Evolutionary conservation across 2,113 vertebrate genomes (phyloP), one percentile per base, ranked within the genome.

Genomic region (Taurulus bubalis): DNA sequence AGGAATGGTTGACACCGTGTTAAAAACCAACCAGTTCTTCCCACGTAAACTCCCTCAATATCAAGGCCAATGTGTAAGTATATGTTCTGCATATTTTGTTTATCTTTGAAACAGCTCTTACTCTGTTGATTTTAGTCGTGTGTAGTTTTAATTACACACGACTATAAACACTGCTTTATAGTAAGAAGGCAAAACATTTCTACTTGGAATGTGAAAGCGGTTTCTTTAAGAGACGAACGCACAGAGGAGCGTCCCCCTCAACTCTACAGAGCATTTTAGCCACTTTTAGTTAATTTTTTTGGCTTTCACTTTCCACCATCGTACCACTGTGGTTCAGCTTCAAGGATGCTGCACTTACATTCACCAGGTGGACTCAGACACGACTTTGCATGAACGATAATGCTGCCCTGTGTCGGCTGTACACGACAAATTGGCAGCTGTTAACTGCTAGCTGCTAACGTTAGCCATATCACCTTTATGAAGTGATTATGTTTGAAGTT

Each of bases 11-110:
- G 79, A 81, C 3, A 94, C 83, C 0, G 72, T 90, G 20, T 53
- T 83, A 5, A 95, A 94, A 86, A 90, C 92, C 26, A 40, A 30
- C 20, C 82, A 77, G 38, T 91, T 94, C 70, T 95, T 95, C 77
- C 92, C 94, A 0, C 83, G 71, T 38, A 91, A 77, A 80, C 87
- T 94, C 0, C 80, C 87, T 6, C 85, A 93, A n/a, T 95, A 95
- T 81, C 85, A 85, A 63, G 74, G 89, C 71, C 92, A 88, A 8
- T 95, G 91, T 92, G 95, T 94, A 75, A 86, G 87, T 83, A 4
- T 38, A 3, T 16, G 4, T 16, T 79, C n/a, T 60, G 9, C 3
- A 30, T 40, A 24, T 36, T 18, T n/a, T n/a, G n/a, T 24, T 1
- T 3, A 2, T 62, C 28, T 74, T 12, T 36, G 30, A 51, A 64